A percentile compares a stretch with the other conserved stretches of the same genome.
These are phyloP conservation scores for Halocaridina rubra DNA, from an alignment of 2,888 invertebrate genomes.

Conservation along the genomic window DNA sequence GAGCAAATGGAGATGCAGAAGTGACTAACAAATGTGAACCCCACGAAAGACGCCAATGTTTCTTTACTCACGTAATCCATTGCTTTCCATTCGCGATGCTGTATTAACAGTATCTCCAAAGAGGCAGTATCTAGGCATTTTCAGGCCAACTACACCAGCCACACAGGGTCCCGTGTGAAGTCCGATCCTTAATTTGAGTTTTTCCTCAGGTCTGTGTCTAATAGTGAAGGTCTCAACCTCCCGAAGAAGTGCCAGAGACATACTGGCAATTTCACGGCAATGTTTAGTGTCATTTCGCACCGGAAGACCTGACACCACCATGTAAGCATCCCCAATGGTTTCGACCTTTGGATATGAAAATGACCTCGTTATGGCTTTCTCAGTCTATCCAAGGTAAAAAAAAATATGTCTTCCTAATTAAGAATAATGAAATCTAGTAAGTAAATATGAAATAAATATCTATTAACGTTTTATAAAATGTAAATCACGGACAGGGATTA, in stretches of 20 bases:
- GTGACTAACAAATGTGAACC: no score
- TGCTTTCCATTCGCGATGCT: slow-evolving; percentile 88
- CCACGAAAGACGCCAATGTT: no score
- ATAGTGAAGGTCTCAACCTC: slow-evolving; percentile 88
- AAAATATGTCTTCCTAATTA: no score
- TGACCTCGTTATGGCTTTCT: no score
- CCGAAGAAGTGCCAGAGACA: slow-evolving; percentile 87
- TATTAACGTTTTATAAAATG: no score
- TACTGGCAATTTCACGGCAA: slow-evolving; percentile 90
- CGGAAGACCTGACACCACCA: slow-evolving; percentile 94
- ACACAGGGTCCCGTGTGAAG: slow-evolving; percentile 90
- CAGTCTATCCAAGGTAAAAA: no score
- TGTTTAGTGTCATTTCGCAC: slow-evolving; percentile 89
- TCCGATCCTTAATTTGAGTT: slow-evolving; percentile 86
- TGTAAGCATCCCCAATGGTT: slow-evolving; percentile 93
- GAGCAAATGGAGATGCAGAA: no score
- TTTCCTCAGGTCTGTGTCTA: slow-evolving; percentile 85
- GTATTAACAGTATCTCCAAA: slow-evolving; percentile 94
- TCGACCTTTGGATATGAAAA: slow-evolving; percentile 77
- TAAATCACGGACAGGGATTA: no score
- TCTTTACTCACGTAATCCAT: slow-evolving; percentile 69
- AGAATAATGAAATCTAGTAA: no score
- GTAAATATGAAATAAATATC: no score
- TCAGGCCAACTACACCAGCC: slow-evolving; percentile 86
- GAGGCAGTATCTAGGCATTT: slow-evolving; percentile 87